These are phyloP conservation scores for Cryptocephalus primarius DNA, from an alignment of 2,888 invertebrate genomes.

Conservation along the genomic window DNA sequence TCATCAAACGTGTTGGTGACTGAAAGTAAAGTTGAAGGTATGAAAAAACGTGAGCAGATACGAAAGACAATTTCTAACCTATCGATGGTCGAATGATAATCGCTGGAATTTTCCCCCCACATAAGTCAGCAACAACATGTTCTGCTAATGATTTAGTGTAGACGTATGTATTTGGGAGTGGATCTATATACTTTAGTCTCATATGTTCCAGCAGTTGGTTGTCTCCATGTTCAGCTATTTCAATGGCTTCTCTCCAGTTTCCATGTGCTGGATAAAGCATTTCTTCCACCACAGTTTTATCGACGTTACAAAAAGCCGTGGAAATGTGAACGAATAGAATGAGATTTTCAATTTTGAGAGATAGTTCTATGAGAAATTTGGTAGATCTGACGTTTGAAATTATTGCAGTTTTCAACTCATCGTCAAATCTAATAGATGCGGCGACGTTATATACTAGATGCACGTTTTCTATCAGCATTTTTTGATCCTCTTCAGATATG, in stretches of 20 bases:
- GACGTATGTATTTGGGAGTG: constrained; percentile 82
- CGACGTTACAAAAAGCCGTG: constrained; percentile 79
- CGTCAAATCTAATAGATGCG: constrained; percentile 78
- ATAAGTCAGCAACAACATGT: constrained; percentile 55
- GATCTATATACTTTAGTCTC: constrained; percentile 48
- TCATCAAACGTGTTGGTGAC: constrained; percentile 14
- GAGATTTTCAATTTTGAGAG: constrained; percentile 42
- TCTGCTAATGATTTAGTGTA: constrained; percentile 85
- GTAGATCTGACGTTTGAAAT: constrained; percentile 57
- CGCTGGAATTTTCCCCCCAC: constrained; percentile 53
- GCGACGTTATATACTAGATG: constrained; percentile 68
- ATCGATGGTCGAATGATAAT: constrained; percentile 82
- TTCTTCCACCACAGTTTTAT: constrained; percentile 59
- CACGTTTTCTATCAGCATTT: constrained; percentile 46
- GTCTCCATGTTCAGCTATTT: constrained; percentile 52
- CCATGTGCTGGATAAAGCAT: constrained; percentile 58
- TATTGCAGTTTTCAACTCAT: constrained; percentile 54
- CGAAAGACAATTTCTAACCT: constrained; percentile 43
- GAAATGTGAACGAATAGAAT: constrained; percentile 66
- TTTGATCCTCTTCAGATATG: constrained; percentile 39
- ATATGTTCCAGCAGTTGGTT: constrained; percentile 44
- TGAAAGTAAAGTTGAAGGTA: constrained; percentile 6
- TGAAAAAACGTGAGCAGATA: too few relatives aligned
- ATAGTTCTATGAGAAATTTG: constrained; percentile 50
- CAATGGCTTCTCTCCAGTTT: constrained; percentile 58